phyloP scores from a whole-genome alignment of 1,140 invertebrate species.

The Tachypleus tridentatus region DNA sequence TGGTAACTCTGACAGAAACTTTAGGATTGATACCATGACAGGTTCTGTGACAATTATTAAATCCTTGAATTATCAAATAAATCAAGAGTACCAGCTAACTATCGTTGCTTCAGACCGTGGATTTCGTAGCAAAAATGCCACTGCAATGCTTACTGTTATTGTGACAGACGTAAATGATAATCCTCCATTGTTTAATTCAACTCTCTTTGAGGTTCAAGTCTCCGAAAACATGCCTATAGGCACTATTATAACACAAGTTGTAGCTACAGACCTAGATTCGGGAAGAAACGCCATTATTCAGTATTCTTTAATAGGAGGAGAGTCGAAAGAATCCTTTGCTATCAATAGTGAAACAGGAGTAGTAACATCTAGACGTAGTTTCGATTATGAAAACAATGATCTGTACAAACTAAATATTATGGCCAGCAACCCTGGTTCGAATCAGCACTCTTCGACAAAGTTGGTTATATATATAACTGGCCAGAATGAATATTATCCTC shows the following conservation, averaged over 20 bases:
- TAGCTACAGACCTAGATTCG: conserved; percentile 80
- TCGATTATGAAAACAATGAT: conserved; percentile 78
- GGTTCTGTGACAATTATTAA: conserved; percentile 66
- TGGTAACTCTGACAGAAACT: conserved; percentile 59
- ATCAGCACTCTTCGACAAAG: conserved; percentile 57
- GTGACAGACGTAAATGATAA: conserved; percentile 83
- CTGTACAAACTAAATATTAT: conserved; percentile 63
- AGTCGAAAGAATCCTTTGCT: conserved; percentile 56
- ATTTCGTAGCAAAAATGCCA: conserved; percentile 55
- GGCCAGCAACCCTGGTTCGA: conserved; percentile 73
- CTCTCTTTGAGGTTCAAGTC: conserved; percentile 60
- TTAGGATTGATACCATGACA: conserved; percentile 56
- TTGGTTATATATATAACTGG: conserved; percentile 67
- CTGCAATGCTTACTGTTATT: conserved; percentile 64
- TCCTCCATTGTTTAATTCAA: conserved; percentile 56
- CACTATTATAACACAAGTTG: conserved; percentile 59
- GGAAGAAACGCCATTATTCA: conserved; percentile 65
- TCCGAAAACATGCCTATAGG: conserved; percentile 75
- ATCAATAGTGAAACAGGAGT: conserved; percentile 62
- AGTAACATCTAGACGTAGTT: conserved; percentile 57
- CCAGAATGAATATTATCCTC: conserved; percentile 82
- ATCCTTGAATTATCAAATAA: conserved; percentile 71
- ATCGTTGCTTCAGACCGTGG: conserved; percentile 67
- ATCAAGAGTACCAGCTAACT: conserved; percentile 68
- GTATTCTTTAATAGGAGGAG: conserved; percentile 61